Conservation (phyloP, 2,888 invertebrate species). For the Tenthredo distinguenda region DNA sequence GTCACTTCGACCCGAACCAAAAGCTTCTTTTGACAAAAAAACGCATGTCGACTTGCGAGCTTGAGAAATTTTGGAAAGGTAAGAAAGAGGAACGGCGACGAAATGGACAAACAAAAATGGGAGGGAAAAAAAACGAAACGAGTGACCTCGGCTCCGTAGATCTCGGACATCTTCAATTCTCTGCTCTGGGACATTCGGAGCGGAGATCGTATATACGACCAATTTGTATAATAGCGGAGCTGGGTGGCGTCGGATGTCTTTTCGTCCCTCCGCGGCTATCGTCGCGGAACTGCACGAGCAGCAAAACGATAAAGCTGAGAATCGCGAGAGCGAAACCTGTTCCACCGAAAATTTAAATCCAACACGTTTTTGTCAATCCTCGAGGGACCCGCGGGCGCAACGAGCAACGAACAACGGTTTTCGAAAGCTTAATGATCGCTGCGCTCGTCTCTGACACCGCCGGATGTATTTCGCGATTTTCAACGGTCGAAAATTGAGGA, state of each 20-base stretch:
- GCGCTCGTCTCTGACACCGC: background rate
- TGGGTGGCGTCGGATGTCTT: background rate
- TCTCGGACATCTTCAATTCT: constrained; percentile 2
- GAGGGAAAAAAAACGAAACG: background rate
- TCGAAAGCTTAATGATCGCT: background rate
- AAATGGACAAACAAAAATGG: background rate
- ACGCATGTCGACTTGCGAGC: background rate
- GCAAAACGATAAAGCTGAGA: constrained; percentile 19
- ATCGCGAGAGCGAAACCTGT: background rate
- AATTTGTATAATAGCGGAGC: constrained; percentile 13
- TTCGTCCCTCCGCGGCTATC: constrained; percentile 24
- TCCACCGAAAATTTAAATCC: constrained; percentile 32
- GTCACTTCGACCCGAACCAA: background rate
- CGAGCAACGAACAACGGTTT: background rate
- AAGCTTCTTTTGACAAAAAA: too few species aligned
- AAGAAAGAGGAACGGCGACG: background rate
- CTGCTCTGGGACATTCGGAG: background rate
- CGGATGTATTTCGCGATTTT: background rate
- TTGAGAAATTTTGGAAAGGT: background rate
- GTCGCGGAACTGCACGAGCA: constrained; percentile 18
- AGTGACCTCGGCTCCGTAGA: background rate
- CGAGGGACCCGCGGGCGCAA: constrained; percentile 10
- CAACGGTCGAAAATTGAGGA: background rate
- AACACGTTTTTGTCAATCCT: constrained; percentile 42
- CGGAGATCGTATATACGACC: constrained; percentile 4